Base-by-base conservation (phyloP, 2,113 vertebrate species). In the Phocoena sinus region DNA sequence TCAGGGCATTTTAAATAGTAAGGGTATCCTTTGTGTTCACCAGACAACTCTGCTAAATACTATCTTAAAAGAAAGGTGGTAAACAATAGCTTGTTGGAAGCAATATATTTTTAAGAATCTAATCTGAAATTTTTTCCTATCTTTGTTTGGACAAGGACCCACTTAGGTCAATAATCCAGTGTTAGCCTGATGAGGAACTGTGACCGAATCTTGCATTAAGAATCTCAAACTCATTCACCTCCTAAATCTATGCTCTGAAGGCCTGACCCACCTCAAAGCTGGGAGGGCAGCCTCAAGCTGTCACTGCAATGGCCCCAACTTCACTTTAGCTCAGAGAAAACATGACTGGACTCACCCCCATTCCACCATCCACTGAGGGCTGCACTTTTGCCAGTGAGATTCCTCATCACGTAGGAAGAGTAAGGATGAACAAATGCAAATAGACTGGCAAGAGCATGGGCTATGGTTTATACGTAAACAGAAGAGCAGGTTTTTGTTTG, bases 381-480 rank as follows among this genome's bases (percentile, higher is more conserved):
- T 85, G 20, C 77, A 26, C 11, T 90, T 68, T 71, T 67, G 26
- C 44, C 50, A 65, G 10, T 74, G 50, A 88, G 83, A 77, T 71
- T 81, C 38, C n/a, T 85, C 47, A 53, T 23, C 41, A 53, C 1
- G 0, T 14, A 28, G 53, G 93, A 84, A 28, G 28, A 81, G 18
- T 68, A 65, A 67, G 58, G 68, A 60, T 9, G 58, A 84, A 81
- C 17, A 38, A 15, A 81, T 38, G 65, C 65, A 92, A n/a, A 67
- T 82, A n/a, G 31, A 44, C 28, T 31, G 53, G 41, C 15, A 41
- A 68, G 70, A 12, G 5, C 13, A 3, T 28, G 25, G 67, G 63
- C 47, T 92, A 33, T 26, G 26, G 44, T 41, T 82, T 86, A 73
- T 65, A 73, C 89, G 65, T 63, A 89, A 56, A 53, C n/a, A 47